phyloP scores from a whole-genome alignment of 1,140 invertebrate species.

The Lineus longissimus region DNA sequence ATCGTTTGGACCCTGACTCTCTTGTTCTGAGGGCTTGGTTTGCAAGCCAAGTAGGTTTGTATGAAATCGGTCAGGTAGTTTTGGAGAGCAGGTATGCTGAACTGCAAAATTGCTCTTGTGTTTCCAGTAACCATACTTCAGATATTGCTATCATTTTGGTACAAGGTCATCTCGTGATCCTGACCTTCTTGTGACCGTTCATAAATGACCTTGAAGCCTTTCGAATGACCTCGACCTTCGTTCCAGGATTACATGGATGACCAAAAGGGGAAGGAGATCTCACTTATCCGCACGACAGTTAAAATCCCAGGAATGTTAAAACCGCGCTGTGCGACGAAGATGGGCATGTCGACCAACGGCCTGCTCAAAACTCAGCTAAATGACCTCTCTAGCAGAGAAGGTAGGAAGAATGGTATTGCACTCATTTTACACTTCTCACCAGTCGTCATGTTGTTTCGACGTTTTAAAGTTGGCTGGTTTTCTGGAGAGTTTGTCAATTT shows the following conservation, averaged over 20 bases:
- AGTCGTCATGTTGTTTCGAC: too few relatives aligned
- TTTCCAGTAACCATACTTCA: too few relatives aligned
- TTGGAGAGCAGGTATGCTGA: neutral
- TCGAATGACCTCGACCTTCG: neutral
- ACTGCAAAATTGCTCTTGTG: too few relatives aligned
- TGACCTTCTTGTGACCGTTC: too few relatives aligned
- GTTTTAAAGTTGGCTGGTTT: too few relatives aligned
- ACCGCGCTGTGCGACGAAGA: slow-evolving; percentile 57
- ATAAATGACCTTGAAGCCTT: too few relatives aligned
- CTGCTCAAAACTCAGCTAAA: slow-evolving; percentile 59
- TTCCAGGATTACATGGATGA: slow-evolving; percentile 96
- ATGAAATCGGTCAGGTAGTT: neutral
- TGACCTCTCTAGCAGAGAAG: neutral
- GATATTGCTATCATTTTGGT: too few relatives aligned
- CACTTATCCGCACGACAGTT: slow-evolving; percentile 91
- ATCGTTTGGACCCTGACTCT: neutral
- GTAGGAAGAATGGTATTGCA: neutral
- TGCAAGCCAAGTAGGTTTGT: neutral
- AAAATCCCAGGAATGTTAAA: slow-evolving; percentile 78
- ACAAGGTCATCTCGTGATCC: too few relatives aligned
- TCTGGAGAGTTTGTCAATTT: too few relatives aligned
- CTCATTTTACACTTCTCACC: too few relatives aligned
- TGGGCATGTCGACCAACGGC: slow-evolving; percentile 65
- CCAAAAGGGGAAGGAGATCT: slow-evolving; percentile 93
- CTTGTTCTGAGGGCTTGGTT: neutral